Evolutionary conservation across 2,113 vertebrate genomes (phyloP).

Genomic region (Pomatorhinus ruficollis): DNA sequence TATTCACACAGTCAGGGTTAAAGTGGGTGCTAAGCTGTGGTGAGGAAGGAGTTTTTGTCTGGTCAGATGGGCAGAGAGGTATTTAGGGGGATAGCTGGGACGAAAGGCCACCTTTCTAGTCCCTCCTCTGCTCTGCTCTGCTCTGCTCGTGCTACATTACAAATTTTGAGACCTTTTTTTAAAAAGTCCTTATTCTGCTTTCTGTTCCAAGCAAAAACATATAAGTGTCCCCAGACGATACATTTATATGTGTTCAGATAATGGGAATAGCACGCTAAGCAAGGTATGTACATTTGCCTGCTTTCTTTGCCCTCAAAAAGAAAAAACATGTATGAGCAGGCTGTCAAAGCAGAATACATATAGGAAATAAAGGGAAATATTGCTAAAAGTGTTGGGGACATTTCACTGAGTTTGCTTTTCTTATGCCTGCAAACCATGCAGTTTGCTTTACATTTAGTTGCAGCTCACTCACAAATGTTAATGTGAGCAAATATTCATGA

Average conservation of each 20-base stretch:
- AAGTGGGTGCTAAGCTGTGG: neutral
- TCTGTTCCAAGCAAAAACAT: neutral
- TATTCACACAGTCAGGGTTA: neutral
- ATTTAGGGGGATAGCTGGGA: neutral
- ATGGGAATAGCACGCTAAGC: neutral
- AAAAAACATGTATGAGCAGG: neutral
- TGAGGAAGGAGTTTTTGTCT: neutral
- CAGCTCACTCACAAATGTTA: neutral
- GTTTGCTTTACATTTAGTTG: neutral
- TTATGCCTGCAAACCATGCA: neutral
- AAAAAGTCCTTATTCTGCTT: neutral
- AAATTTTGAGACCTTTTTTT: neutral
- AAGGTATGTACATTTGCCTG: neutral
- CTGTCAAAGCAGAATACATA: neutral
- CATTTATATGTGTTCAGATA: neutral
- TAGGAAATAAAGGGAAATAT: neutral
- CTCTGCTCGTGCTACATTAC: neutral
- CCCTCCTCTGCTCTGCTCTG: neutral
- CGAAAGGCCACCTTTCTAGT: neutral
- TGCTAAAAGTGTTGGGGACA: neutral
- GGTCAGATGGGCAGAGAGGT: neutral
- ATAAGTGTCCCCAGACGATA: neutral
- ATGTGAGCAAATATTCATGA: neutral
- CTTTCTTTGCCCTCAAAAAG: neutral
- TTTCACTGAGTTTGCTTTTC: neutral